phyloP scores from a whole-genome alignment of 2,797 vertebrate species.

The Lagodon rhomboides region DNA sequence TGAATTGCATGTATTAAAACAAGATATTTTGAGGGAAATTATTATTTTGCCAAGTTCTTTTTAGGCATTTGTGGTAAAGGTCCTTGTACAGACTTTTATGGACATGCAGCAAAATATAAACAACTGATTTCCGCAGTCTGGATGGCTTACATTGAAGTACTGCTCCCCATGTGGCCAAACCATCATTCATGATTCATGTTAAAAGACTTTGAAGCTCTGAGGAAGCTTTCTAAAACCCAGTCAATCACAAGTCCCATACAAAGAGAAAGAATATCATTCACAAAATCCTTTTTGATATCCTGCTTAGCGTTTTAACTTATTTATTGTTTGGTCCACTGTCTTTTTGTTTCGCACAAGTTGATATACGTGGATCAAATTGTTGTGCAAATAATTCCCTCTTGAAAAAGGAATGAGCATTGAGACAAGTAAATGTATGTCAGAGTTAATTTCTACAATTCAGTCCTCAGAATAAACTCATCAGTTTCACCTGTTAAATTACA shows the following conservation, averaged over 20 bases:
- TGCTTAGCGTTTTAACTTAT: background rate
- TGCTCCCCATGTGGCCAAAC: constrained; percentile 1
- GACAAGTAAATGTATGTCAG: background rate
- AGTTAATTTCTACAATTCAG: background rate
- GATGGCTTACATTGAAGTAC: background rate
- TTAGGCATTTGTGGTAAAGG: background rate
- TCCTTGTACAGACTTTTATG: background rate
- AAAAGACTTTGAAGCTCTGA: constrained; percentile 20
- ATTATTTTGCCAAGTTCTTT: background rate
- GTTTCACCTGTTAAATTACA: background rate
- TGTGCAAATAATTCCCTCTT: background rate
- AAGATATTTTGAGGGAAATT: background rate
- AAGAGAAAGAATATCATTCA: background rate
- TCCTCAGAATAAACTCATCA: background rate
- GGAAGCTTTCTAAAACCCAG: background rate
- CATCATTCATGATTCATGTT: constrained; percentile 14
- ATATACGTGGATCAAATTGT: no score
- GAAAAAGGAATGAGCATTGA: no score
- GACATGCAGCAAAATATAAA: background rate
- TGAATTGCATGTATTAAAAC: background rate
- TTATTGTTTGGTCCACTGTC: background rate
- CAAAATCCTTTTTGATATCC: background rate
- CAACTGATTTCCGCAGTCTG: background rate
- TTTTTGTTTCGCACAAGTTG: background rate
- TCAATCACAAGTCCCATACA: background rate